These are phyloP conservation scores for Danio aesculapii DNA, from an alignment of 2,797 vertebrate genomes.

Conservation along the genomic window DNA sequence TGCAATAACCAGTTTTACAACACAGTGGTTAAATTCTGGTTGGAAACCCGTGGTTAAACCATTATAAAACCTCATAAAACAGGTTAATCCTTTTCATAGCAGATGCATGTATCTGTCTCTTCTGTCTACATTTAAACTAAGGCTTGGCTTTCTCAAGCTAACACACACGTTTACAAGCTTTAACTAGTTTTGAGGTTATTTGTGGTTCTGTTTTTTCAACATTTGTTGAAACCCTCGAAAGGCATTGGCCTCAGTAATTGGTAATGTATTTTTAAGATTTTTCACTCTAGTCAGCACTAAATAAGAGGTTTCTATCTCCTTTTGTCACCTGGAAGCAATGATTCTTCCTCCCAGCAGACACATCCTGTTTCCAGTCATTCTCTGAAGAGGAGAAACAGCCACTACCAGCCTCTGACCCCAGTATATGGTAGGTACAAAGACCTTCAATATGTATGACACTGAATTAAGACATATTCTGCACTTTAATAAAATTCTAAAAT, in stretches of 20 bases:
- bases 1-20: too few species aligned
- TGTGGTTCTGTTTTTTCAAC: neutral
- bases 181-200: neutral
- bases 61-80: too few species aligned
- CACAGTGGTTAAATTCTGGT: too few species aligned
- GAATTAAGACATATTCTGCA: neutral
- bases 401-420: neutral
- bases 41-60: too few species aligned
- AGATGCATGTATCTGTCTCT: too few species aligned
- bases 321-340: slow-evolving; percentile 43
- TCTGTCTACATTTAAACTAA: too few species aligned
- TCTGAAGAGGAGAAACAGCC: slow-evolving; percentile 22
- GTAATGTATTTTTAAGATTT: slow-evolving; percentile 6
- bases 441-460: neutral
- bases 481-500: neutral
- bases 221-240: neutral
- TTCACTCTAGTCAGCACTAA: slow-evolving; percentile 1
- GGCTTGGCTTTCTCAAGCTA: too few species aligned
- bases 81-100: too few species aligned
- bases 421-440: too few species aligned
- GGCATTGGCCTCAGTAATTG: neutral
- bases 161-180: too few species aligned
- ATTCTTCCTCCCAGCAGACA: slow-evolving; percentile 2
- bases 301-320: neutral
- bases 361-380: slow-evolving; percentile 33